Conservation (phyloP, 2,797 vertebrate genomes). For the Rousettus madagascariensis region DNA sequence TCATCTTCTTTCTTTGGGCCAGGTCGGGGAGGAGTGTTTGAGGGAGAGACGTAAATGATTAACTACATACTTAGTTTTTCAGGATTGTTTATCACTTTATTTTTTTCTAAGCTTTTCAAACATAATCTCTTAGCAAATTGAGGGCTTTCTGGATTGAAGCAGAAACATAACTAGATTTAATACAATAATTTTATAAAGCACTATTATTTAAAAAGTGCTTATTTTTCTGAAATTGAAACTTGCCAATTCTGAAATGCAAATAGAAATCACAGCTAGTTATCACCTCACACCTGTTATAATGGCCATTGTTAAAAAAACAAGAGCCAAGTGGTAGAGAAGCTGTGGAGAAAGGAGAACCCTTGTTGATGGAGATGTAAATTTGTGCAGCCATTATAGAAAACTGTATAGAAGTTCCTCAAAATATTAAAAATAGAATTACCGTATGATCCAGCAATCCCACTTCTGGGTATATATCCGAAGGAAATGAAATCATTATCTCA, state of each 20-base stretch:
- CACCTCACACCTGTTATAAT: neutral
- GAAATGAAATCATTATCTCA: neutral
- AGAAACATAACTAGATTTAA: constrained; percentile 26
- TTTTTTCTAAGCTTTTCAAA: constrained; percentile 47
- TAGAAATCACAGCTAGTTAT: neutral
- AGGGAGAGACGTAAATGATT: constrained; percentile 2
- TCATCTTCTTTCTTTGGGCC: neutral
- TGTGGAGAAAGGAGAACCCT: neutral
- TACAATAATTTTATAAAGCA: neutral
- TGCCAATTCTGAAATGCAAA: neutral
- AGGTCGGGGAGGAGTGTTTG: neutral
- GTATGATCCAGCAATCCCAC: neutral
- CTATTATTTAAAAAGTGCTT: neutral
- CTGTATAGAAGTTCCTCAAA: neutral
- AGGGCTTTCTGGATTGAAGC: neutral
- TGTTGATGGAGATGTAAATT: neutral
- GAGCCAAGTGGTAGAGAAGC: neutral
- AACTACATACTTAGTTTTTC: neutral
- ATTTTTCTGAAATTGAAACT: constrained; percentile 54
- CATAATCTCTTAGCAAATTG: neutral
- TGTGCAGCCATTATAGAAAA: neutral
- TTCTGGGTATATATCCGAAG: neutral
- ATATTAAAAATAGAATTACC: neutral
- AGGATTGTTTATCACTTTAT: constrained; percentile 17
- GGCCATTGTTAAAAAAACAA: neutral